Conservation (phyloP, 2,888 invertebrate genomes). For the Latrodectus elegans region DNA sequence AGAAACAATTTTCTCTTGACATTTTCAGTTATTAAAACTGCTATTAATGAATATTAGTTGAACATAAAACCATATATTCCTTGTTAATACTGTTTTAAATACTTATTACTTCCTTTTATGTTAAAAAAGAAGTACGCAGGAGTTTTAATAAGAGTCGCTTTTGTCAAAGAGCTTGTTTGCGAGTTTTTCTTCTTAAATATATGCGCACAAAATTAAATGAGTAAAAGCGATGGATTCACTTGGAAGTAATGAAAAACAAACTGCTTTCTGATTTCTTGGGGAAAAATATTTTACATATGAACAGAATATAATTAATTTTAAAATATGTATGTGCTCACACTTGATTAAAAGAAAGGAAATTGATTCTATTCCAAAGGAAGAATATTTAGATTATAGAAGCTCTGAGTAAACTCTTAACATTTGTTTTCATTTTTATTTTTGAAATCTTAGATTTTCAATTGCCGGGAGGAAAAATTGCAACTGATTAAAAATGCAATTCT, state of each 20-base stretch:
- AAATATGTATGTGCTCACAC: constrained; percentile 21
- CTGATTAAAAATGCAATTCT: too few relatives aligned
- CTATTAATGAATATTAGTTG: constrained; percentile 28
- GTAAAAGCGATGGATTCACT: not conserved
- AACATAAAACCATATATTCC: not conserved
- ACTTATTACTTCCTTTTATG: not conserved
- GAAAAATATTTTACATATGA: constrained; percentile 7
- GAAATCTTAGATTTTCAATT: too few relatives aligned
- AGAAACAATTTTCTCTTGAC: constrained; percentile 35
- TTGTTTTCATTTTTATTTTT: not conserved
- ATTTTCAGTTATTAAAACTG: constrained; percentile 33
- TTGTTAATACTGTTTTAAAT: not conserved
- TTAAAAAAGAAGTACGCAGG: not conserved
- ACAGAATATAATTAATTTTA: constrained; percentile 36
- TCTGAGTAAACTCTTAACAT: not conserved
- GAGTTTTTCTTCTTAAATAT: constrained; percentile 21
- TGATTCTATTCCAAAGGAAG: constrained; percentile 2
- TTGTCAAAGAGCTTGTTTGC: constrained; percentile 9
- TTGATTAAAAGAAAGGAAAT: constrained; percentile 15
- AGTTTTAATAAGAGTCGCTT: constrained; percentile 39
- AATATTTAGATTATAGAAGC: not conserved
- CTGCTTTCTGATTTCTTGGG: constrained; percentile 18
- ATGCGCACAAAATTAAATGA: constrained; percentile 3
- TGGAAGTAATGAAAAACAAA: constrained; percentile 35
- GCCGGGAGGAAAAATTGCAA: too few relatives aligned